Evolutionary conservation across 2,797 vertebrate species (phyloP).

Genomic region (Lophotriccus pileatus): DNA sequence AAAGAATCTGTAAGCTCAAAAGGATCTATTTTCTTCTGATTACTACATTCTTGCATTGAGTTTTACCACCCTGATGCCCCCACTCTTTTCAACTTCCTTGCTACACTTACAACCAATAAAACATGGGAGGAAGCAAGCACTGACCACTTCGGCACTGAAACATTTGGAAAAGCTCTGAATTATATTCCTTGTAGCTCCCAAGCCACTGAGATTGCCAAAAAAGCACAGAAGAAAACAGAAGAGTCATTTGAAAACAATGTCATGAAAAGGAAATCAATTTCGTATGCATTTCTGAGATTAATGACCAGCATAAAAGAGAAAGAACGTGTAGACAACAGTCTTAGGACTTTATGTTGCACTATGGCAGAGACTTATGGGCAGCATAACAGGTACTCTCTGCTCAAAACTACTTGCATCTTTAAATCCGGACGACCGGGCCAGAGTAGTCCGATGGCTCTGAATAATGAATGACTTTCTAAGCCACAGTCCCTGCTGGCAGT

Average conservation of each 20-base stretch:
- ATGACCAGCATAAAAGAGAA: background rate
- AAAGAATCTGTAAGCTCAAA: background rate
- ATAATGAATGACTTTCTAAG: slow-evolving; percentile 23
- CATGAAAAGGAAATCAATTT: slow-evolving; percentile 44
- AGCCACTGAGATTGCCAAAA: slow-evolving; percentile 41
- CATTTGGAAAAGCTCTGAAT: slow-evolving; percentile 26
- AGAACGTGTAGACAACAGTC: background rate
- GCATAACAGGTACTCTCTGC: background rate
- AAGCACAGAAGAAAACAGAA: slow-evolving; percentile 49
- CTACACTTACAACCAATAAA: background rate
- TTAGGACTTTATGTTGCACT: background rate
- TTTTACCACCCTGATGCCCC: background rate
- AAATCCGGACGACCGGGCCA: background rate
- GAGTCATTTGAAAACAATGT: slow-evolving; percentile 60
- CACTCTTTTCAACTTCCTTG: background rate
- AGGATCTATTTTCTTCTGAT: background rate
- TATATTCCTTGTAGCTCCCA: slow-evolving; percentile 22
- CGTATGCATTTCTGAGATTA: slow-evolving; percentile 42
- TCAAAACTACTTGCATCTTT: background rate
- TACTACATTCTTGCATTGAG: background rate
- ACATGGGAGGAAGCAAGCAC: background rate
- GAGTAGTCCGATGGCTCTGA: background rate
- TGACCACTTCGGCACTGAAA: background rate
- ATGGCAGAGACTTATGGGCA: background rate
- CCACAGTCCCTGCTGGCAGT: background rate